Conservation (phyloP, 2,113 vertebrate genomes). For the Eptesicus fuscus region DNA sequence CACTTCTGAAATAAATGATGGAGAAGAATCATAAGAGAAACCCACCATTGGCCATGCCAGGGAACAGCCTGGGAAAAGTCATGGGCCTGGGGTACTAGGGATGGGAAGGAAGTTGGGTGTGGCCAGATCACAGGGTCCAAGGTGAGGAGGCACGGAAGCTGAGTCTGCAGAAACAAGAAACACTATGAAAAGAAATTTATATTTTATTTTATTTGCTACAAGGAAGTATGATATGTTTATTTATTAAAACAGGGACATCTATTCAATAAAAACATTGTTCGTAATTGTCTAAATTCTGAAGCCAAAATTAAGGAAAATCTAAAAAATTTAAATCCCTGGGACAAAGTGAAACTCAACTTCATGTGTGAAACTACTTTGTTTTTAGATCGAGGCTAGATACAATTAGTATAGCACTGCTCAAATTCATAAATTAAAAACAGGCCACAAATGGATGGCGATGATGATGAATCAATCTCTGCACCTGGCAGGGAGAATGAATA, state of each 20-base stretch:
- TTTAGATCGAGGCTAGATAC: not conserved
- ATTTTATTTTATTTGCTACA: not conserved
- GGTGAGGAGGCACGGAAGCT: not conserved
- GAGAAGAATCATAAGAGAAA: not conserved
- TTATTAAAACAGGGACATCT: not conserved
- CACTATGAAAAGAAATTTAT: not conserved
- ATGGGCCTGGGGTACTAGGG: not conserved
- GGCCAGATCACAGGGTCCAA: not conserved
- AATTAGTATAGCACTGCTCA: not conserved
- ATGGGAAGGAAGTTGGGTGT: not conserved
- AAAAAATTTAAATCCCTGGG: not conserved
- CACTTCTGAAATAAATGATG: not conserved
- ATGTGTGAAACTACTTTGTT: not conserved
- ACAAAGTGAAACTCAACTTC: not conserved
- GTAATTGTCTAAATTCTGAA: not conserved
- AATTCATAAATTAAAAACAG: not conserved
- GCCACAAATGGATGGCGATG: not conserved
- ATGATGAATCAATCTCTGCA: fast-evolving
- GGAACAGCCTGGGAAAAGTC: not conserved
- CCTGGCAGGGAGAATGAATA: not conserved
- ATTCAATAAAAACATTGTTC: not conserved
- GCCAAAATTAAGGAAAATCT: not conserved
- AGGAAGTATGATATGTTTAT: not conserved
- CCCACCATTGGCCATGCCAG: not conserved
- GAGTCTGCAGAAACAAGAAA: not conserved